Conservation (phyloP, 2,797 vertebrate genomes). For the Eospalax fontanierii region DNA sequence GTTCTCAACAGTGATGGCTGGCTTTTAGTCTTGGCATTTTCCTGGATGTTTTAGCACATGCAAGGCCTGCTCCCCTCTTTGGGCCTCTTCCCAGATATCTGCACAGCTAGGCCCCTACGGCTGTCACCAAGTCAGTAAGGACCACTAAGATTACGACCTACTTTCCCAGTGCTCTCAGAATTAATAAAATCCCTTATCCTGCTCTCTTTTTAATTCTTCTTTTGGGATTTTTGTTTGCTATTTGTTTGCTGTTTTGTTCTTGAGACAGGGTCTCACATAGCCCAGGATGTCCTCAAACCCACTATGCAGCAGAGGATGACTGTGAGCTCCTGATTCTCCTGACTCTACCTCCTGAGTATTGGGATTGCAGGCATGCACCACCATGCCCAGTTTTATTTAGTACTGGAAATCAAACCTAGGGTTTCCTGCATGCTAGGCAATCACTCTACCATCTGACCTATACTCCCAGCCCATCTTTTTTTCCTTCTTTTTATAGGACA, state of each 20-base stretch:
- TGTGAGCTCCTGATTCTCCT: background rate
- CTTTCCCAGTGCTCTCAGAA: slow-evolving; percentile 16
- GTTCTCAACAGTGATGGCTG: background rate
- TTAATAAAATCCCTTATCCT: slow-evolving; percentile 3
- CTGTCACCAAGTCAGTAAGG: background rate
- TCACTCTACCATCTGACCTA: background rate
- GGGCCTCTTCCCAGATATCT: background rate
- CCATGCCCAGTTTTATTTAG: background rate
- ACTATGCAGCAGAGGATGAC: background rate
- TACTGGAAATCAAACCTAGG: background rate
- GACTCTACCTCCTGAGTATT: too few species aligned
- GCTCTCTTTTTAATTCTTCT: background rate
- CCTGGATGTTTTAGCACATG: background rate
- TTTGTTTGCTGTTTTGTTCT: background rate
- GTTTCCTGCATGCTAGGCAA: background rate
- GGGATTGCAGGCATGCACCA: background rate
- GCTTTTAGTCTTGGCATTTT: background rate
- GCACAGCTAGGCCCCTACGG: background rate
- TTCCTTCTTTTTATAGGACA: background rate
- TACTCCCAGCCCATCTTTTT: background rate
- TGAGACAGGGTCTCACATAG: background rate
- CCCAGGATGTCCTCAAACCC: background rate
- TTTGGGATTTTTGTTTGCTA: background rate
- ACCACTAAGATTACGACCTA: slow-evolving; percentile 25
- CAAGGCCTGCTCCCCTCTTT: background rate